A percentile compares a stretch with the other conserved stretches of the same genome.
phyloP scores from a whole-genome alignment of 1,140 invertebrate genomes.

The Anastrepha obliqua region DNA sequence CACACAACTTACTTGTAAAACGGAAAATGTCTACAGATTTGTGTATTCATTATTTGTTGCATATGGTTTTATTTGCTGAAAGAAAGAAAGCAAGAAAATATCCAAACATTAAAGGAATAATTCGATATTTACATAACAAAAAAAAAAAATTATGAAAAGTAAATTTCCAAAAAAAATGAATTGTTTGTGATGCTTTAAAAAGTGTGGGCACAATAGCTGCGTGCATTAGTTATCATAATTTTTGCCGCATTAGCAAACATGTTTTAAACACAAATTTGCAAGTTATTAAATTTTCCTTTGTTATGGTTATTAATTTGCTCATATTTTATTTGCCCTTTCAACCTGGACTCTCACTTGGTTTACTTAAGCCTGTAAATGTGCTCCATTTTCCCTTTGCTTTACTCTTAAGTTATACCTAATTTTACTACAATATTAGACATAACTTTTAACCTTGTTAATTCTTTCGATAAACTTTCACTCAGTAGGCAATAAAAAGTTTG shows the following conservation, averaged over 20 bases:
- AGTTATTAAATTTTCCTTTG: not conserved
- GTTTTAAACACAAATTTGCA: too few relatives aligned
- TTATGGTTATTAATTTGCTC: not conserved
- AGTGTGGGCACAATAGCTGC: too few relatives aligned
- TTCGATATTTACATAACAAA: not conserved
- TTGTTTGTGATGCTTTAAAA: too few relatives aligned
- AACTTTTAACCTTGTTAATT: not conserved
- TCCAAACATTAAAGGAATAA: conserved; percentile 4
- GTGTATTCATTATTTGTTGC: conserved; percentile 2
- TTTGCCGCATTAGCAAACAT: too few relatives aligned
- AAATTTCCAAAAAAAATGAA: too few relatives aligned
- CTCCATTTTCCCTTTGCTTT: not conserved
- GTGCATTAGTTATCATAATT: too few relatives aligned
- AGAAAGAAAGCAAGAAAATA: not conserved
- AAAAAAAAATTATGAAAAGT: too few relatives aligned
- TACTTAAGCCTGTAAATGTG: not conserved
- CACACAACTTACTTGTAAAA: not conserved
- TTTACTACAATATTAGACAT: too few relatives aligned
- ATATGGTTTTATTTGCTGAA: not conserved
- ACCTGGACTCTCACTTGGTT: too few relatives aligned
- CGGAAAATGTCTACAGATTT: not conserved
- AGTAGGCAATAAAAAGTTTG: not conserved
- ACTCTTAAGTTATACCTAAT: not conserved
- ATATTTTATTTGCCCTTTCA: not conserved
- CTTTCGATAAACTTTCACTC: not conserved